A percentile compares a stretch with the other conserved stretches of the same genome.
Evolutionary conservation across 2,888 invertebrate genomes (phyloP).

Genomic region (Leptogaster cylindrica): DNA sequence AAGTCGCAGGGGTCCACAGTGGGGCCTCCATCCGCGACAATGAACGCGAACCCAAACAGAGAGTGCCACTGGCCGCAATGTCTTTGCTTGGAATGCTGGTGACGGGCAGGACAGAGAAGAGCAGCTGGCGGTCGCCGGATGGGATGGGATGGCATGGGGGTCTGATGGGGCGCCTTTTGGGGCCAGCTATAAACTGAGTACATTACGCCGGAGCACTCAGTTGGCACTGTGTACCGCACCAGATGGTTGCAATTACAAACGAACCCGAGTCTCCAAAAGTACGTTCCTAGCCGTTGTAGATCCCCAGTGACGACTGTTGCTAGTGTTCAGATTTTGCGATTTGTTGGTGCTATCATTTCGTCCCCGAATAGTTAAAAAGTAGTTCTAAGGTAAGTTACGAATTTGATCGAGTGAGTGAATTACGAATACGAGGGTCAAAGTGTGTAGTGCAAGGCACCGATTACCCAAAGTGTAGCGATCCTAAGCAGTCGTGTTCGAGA

Average conservation of each 20-base stretch:
- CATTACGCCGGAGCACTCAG: constrained; percentile 60
- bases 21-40: neutral
- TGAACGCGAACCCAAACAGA: neutral
- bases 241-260: constrained; percentile 52
- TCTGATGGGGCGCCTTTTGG: constrained; percentile 52
- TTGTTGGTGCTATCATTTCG: constrained; percentile 14
- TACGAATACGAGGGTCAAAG: constrained; percentile 1
- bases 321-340: neutral
- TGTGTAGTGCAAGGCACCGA: neutral
- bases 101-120: constrained; percentile 6
- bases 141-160: constrained; percentile 16
- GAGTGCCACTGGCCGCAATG: neutral
- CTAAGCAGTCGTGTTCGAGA: neutral
- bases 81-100: constrained; percentile 20
- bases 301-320: neutral
- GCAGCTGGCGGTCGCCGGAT: constrained; percentile 5
- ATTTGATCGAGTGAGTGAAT: neutral
- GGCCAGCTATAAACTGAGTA: constrained; percentile 62
- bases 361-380: constrained; percentile 4
- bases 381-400: constrained; percentile 32
- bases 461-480: neutral
- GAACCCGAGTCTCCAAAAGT: constrained; percentile 11
- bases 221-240: constrained; percentile 61
- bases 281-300: neutral
- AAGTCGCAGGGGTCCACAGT: neutral